A percentile compares a stretch with the other conserved stretches of the same genome.
Conservation (phyloP, 2,888 invertebrate genomes). For the Lobophora halterata region DNA sequence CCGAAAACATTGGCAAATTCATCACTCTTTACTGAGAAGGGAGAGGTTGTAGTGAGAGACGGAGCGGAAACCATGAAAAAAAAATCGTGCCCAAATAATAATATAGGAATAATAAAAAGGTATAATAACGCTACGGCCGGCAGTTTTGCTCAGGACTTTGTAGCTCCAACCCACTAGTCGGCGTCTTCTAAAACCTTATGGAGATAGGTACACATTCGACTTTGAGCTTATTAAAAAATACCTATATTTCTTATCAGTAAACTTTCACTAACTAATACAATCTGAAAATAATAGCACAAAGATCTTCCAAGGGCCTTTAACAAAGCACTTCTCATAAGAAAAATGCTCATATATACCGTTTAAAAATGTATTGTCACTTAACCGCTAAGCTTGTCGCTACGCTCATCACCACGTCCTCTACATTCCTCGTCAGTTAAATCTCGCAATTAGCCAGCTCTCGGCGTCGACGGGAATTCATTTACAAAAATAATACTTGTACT, state of each 20-base stretch:
- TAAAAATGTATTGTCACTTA: not conserved
- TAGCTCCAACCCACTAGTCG: too few relatives aligned
- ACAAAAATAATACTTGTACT: slow-evolving; percentile 19
- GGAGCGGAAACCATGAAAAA: slow-evolving; percentile 5
- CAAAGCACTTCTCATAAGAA: too few relatives aligned
- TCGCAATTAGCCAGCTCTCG: slow-evolving; percentile 20
- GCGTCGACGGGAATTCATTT: slow-evolving; percentile 17
- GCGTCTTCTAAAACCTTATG: too few relatives aligned
- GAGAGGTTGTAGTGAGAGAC: not conserved
- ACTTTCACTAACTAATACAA: too few relatives aligned
- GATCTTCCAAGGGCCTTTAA: too few relatives aligned
- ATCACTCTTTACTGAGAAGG: slow-evolving; percentile 14
- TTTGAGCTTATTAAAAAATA: too few relatives aligned
- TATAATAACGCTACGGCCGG: too few relatives aligned
- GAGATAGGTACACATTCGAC: too few relatives aligned
- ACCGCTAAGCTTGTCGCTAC: slow-evolving; percentile 1
- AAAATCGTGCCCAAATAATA: not conserved
- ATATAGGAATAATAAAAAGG: not conserved
- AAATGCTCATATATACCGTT: too few relatives aligned
- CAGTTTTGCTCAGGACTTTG: too few relatives aligned
- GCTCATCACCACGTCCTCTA: not conserved
- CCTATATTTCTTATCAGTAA: too few relatives aligned
- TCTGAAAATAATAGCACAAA: too few relatives aligned
- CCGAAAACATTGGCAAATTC: slow-evolving; percentile 22
- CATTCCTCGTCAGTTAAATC: slow-evolving; percentile 21